These are phyloP conservation scores for Scaptomyza cyrtandrae DNA, from an alignment of 2,888 invertebrate species.

Conservation along the genomic window DNA sequence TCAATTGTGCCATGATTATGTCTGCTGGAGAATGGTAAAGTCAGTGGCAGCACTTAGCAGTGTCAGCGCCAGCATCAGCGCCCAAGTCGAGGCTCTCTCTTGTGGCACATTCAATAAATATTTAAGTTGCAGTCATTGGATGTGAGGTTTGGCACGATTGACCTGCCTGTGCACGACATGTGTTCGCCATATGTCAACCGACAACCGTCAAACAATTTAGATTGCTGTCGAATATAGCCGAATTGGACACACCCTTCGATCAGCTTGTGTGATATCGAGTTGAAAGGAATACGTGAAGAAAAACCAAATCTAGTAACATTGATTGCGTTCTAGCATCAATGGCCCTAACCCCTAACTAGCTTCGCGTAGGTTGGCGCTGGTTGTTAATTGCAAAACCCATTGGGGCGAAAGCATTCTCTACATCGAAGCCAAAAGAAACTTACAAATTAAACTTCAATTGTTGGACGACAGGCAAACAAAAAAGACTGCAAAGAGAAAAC, in stretches of 20 bases:
- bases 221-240: constrained; percentile 5
- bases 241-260: constrained; percentile 5
- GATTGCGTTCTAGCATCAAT: constrained; percentile 3
- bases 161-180: constrained; percentile 19
- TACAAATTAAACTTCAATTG: constrained; percentile 72
- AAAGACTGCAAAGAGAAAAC: constrained; percentile 28
- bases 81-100: constrained; percentile 19
- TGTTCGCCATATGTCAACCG: constrained; percentile 37
- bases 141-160: constrained; percentile 31
- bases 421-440: constrained; percentile 38
- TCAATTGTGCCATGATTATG: constrained; percentile 72
- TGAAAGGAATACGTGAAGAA: not conserved
- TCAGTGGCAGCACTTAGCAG: constrained; percentile 36
- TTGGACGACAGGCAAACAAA: constrained; percentile 55
- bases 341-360: constrained; percentile 30
- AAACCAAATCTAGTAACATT: constrained; percentile 1
- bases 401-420: constrained; percentile 32
- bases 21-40: constrained; percentile 23
- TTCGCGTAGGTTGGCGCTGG: not conserved
- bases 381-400: constrained; percentile 55
- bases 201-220: constrained; percentile 19
- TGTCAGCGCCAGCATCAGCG: constrained; percentile 29
- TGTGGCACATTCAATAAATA: constrained; percentile 66
- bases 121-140: constrained; percentile 52
- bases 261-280: not conserved